Evolutionary conservation across 1,140 invertebrate genomes (phyloP), one percentile per base, ranked within the genome.

Genomic region (Pseudomyrmex sp.): DNA sequence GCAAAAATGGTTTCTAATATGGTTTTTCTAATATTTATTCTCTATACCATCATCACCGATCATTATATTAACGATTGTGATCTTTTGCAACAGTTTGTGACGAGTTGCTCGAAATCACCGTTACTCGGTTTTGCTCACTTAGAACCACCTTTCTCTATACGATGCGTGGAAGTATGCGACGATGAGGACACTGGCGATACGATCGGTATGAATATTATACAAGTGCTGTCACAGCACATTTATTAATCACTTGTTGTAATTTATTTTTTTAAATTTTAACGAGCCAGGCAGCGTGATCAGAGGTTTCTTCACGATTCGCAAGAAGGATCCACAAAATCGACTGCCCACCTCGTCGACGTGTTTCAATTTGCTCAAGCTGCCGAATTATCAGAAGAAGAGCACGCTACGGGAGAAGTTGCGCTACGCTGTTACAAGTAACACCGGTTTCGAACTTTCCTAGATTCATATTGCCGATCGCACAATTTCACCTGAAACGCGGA

Each of bases 271-370:
- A 77, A 46, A 61, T 68, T 61, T 65, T 82, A 15, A 18, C 48
- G 8, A 77, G 44, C 54, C 90, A 97, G 97, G 97, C 56, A 99
- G 98, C 92, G 98, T 99, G 0, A 97, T 99, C 72, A 96, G 99
- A 83, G 99, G 99, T 65, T 99, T 99, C 94, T 99, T 99, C 90
- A 99, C 99, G 44, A 99, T 99, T 89, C 95, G 98, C 50, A 99
- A 98, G 92, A 98, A 98, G 91, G 98, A 99, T 94, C 98, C 99
- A 0, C 97, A 99, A 66, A 98, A 99, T 92, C 96, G 99, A 48
- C 95, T 99, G 52, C 99, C 99, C 35, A 99, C 99, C 0, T 99
- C 99, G 0, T 99, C 99, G 0, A 99, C 99, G 0, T 99, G 99
- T 93, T 99, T 99, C 94, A 99, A 99, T 95, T 95, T 99, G 44